phyloP scores from a whole-genome alignment of 1,140 invertebrate genomes.

The Philotrypesis tridentata region DNA sequence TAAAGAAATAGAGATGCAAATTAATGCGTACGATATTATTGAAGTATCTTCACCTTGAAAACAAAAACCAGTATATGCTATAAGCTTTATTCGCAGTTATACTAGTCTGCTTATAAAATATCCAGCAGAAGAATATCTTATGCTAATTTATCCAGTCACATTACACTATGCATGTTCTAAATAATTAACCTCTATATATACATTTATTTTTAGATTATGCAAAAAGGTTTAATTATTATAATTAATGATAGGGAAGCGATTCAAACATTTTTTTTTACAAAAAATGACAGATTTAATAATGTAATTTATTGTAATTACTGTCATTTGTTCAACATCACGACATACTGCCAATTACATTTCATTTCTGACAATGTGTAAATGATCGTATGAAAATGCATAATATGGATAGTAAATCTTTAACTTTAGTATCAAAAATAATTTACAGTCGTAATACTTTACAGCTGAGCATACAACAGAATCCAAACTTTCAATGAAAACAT shows the following conservation, averaged over 20 bases:
- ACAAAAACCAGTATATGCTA: not conserved
- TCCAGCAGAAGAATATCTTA: not conserved
- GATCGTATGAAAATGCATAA: too few relatives aligned
- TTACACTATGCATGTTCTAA: not conserved
- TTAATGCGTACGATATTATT: constrained; percentile 4
- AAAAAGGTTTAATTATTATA: too few relatives aligned
- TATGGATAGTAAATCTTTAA: not conserved
- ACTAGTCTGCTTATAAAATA: not conserved
- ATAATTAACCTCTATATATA: constrained; percentile 33
- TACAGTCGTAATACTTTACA: constrained; percentile 6
- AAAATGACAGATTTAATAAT: too few relatives aligned
- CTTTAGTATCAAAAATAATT: not conserved
- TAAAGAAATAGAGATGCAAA: constrained; percentile 36
- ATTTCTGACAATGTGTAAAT: too few relatives aligned
- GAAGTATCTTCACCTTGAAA: not conserved
- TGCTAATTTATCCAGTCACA: not conserved
- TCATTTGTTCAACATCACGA: too few relatives aligned
- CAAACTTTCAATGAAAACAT: constrained; percentile 33
- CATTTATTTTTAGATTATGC: not conserved
- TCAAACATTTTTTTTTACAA: too few relatives aligned
- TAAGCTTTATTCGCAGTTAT: not conserved
- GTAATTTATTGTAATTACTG: too few relatives aligned
- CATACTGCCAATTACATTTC: too few relatives aligned
- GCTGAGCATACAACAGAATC: not conserved
- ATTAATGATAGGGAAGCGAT: too few relatives aligned